Evolutionary conservation across 2,797 vertebrate species (phyloP).

Genomic region (Remorina albescens): DNA sequence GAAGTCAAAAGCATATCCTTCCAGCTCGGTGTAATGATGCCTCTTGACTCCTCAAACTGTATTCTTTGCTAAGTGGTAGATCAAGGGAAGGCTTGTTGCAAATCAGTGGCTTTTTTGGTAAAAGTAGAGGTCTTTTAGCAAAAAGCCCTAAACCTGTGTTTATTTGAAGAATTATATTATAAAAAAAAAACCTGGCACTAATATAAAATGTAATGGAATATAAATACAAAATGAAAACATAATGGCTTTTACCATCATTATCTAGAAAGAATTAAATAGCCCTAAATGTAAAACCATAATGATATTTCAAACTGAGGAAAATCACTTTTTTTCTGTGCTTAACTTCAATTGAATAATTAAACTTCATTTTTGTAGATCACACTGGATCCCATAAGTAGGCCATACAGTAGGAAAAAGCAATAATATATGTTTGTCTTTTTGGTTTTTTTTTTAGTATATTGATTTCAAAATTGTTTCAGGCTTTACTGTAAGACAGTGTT

Average conservation of each 20-base stretch:
- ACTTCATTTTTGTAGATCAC: no score
- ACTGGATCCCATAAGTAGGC: no score
- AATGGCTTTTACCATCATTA: neutral
- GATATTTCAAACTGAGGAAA: no score
- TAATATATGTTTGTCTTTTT: no score
- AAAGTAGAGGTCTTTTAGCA: no score
- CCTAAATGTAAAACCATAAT: neutral
- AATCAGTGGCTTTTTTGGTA: constrained; percentile 7
- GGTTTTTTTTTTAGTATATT: no score
- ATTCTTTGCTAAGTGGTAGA: neutral
- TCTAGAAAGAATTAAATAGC: neutral
- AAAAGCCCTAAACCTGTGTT: no score
- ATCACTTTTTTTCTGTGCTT: neutral
- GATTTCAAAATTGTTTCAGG: no score
- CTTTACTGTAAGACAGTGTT: no score
- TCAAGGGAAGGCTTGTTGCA: constrained; percentile 3
- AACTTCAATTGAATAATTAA: constrained; percentile 9
- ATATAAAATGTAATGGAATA: neutral
- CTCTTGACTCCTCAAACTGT: constrained; percentile 27
- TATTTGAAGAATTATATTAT: neutral
- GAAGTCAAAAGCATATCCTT: constrained; percentile 9
- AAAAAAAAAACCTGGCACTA: neutral
- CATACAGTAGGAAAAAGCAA: no score
- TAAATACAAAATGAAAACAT: neutral
- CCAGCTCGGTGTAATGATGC: neutral